These are phyloP conservation scores for Lepidurus couesii DNA, from an alignment of 1,140 invertebrate genomes.

Conservation along the genomic window DNA sequence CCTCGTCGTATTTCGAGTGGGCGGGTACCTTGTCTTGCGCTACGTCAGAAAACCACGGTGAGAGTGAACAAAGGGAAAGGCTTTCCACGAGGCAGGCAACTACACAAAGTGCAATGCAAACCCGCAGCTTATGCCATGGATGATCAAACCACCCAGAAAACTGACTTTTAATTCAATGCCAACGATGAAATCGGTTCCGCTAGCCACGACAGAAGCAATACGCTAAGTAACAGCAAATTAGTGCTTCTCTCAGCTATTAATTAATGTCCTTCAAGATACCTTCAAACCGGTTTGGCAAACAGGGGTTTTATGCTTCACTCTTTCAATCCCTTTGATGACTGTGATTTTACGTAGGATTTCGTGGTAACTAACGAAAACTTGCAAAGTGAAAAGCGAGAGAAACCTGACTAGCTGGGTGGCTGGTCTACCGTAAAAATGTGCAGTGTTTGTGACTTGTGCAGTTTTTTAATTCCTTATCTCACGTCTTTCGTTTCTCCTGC, in stretches of 20 bases:
- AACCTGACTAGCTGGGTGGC: not conserved
- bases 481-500: not conserved
- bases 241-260: no score
- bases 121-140: not conserved
- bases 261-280: no score
- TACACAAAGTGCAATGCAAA: slow-evolving; percentile 28
- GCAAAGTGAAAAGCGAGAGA: not conserved
- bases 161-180: not conserved
- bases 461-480: not conserved
- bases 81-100: not conserved
- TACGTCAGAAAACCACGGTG: slow-evolving; percentile 57
- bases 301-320: not conserved
- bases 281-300: no score
- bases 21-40: slow-evolving; percentile 69
- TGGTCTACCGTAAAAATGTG: slow-evolving; percentile 5
- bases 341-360: not conserved
- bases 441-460: not conserved
- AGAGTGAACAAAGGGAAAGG: not conserved
- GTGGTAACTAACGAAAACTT: not conserved
- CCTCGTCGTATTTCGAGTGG: slow-evolving; percentile 62
- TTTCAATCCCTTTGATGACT: not conserved
- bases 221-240: no score
- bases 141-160: slow-evolving; percentile 12
- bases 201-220: no score
- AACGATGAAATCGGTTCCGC: no score